phyloP scores from a whole-genome alignment of 2,797 vertebrate species.

The Pantherophis alleghaniensis region DNA sequence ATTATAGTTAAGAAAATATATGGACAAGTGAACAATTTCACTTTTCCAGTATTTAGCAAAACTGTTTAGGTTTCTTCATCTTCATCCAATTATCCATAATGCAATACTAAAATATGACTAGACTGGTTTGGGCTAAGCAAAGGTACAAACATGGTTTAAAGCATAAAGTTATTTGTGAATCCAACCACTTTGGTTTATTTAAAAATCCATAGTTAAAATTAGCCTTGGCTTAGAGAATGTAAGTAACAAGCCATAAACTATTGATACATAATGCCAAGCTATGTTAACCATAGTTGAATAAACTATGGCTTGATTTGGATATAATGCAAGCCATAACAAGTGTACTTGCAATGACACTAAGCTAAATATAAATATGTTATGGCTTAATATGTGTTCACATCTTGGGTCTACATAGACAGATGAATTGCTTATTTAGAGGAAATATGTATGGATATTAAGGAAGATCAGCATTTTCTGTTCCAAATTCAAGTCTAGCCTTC shows the following conservation, averaged over 20 bases:
- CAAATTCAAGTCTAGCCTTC: neutral
- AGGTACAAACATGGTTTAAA: neutral
- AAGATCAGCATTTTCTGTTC: neutral
- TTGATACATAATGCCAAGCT: neutral
- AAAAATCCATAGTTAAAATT: neutral
- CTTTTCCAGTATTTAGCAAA: neutral
- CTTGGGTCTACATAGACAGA: neutral
- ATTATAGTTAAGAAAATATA: neutral
- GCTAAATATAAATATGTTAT: neutral
- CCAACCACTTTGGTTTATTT: neutral
- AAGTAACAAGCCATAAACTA: neutral
- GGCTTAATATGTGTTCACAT: neutral
- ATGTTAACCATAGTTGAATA: neutral
- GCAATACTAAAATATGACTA: neutral
- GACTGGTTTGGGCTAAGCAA: neutral
- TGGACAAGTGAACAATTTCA: neutral
- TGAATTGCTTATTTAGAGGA: neutral
- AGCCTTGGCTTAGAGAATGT: neutral
- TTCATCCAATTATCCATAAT: neutral
- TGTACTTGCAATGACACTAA: neutral
- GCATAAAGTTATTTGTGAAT: neutral
- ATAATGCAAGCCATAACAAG: neutral
- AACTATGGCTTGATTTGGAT: neutral
- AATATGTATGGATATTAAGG: neutral
- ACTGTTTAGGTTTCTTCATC: neutral